Evolutionary conservation across 2,797 vertebrate genomes (phyloP).

Genomic region (Champsocephalus gunnari): DNA sequence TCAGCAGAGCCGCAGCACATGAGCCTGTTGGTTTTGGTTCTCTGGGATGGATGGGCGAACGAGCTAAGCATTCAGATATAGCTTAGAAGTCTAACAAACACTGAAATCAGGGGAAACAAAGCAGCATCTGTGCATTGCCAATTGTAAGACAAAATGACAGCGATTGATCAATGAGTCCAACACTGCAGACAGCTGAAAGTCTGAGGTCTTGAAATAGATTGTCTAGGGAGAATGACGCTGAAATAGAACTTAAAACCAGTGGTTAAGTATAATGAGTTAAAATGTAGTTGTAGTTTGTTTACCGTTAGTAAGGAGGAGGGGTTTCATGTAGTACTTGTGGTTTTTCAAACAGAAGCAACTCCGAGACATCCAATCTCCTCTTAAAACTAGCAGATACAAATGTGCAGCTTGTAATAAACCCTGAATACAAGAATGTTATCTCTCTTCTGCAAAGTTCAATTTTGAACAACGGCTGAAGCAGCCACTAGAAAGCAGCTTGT

Average conservation of each 20-base stretch:
- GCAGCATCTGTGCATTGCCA: slow-evolving; percentile 10
- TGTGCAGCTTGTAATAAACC: slow-evolving; percentile 60
- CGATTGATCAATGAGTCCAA: slow-evolving; percentile 14
- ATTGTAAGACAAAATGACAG: slow-evolving; percentile 11
- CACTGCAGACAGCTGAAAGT: slow-evolving; percentile 4
- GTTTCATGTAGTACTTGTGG: slow-evolving; percentile 33
- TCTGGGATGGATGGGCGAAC: slow-evolving; percentile 34
- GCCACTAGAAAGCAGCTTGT: slow-evolving; percentile 59
- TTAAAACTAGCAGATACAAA: slow-evolving; percentile 41
- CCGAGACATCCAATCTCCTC: slow-evolving; percentile 39
- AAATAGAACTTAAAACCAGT: neutral
- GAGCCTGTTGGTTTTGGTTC: slow-evolving; percentile 50
- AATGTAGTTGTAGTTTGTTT: slow-evolving; percentile 16
- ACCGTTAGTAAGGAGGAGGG: neutral
- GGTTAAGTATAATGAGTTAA: neutral
- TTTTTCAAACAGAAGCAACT: slow-evolving; percentile 44
- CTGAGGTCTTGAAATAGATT: neutral
- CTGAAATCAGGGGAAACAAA: slow-evolving; percentile 25
- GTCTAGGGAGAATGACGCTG: neutral
- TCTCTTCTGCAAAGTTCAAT: slow-evolving; percentile 64
- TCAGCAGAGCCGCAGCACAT: slow-evolving; percentile 65
- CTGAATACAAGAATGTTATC: slow-evolving; percentile 68
- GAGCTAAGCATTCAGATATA: slow-evolving; percentile 38
- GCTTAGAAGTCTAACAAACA: slow-evolving; percentile 37
- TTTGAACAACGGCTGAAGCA: slow-evolving; percentile 58